These are phyloP conservation scores for Sigmodon hispidus DNA, from an alignment of 2,113 vertebrate species.

Conservation along the genomic window DNA sequence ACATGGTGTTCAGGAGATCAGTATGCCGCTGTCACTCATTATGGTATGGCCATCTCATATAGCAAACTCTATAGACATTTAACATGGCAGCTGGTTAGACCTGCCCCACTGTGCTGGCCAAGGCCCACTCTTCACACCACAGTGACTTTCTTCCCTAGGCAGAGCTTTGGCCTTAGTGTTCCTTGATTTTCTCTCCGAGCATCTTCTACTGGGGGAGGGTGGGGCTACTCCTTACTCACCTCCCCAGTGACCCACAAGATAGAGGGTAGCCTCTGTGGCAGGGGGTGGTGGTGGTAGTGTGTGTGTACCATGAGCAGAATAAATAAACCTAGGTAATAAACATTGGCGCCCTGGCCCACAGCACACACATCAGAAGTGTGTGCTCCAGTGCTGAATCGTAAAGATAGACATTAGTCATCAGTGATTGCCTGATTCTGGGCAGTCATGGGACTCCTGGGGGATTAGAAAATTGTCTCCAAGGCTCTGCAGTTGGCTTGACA, in stretches of 20 bases:
- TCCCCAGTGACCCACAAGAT: not conserved
- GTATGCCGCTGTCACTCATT: accelerated
- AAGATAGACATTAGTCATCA: not conserved
- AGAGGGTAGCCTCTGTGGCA: not conserved
- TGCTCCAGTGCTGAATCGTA: accelerated
- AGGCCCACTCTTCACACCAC: not conserved
- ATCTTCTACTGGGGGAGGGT: not conserved
- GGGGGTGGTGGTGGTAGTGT: no score
- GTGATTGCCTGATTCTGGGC: accelerated
- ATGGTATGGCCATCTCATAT: accelerated
- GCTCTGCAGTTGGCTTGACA: no score
- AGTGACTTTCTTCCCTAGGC: not conserved
- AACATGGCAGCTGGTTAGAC: not conserved
- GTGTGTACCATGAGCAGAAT: no score
- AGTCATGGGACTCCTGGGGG: not conserved
- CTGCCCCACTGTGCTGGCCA: not conserved
- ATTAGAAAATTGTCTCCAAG: not conserved
- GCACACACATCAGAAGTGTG: accelerated
- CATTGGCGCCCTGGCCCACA: not conserved
- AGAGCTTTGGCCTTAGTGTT: not conserved
- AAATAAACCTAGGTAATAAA: no score
- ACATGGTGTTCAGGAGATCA: not conserved
- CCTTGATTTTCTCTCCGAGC: not conserved
- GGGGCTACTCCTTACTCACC: not conserved
- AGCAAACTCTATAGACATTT: accelerated